A percentile compares a stretch with the other conserved stretches of the same genome.
phyloP scores from a whole-genome alignment of 2,888 invertebrate genomes.

The Allacma fusca region DNA sequence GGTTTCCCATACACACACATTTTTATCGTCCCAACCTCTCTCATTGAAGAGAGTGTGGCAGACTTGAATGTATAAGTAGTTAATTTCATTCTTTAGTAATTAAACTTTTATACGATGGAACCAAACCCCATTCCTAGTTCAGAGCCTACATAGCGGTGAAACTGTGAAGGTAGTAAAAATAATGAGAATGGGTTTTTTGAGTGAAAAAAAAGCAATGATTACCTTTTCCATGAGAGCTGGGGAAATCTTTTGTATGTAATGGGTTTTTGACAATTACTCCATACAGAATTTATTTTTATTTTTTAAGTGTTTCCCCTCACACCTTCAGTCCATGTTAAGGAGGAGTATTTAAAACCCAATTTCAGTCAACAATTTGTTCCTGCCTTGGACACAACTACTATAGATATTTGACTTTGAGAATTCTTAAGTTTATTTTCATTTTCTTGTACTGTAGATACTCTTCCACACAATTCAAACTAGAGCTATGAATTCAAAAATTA shows the following conservation, averaged over 20 bases:
- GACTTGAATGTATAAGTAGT: neutral
- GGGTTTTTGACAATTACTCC: too few species aligned
- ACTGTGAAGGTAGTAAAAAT: neutral
- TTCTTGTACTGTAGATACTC: neutral
- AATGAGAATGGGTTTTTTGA: conserved; percentile 11
- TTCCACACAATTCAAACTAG: neutral
- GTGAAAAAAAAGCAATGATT: neutral
- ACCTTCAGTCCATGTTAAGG: too few species aligned
- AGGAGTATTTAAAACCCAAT: neutral
- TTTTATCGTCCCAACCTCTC: neutral
- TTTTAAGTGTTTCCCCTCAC: too few species aligned
- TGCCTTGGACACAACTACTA: neutral
- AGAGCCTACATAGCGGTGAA: too few species aligned
- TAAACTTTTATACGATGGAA: neutral
- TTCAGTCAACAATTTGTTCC: neutral
- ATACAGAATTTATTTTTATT: neutral
- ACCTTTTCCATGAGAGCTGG: too few species aligned
- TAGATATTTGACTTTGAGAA: neutral
- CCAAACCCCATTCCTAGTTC: too few species aligned
- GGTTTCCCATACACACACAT: neutral
- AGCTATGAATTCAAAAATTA: too few species aligned
- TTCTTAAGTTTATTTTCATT: neutral
- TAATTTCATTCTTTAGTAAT: neutral
- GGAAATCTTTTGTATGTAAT: too few species aligned
- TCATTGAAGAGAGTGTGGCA: neutral